Base-by-base conservation (phyloP, 2,113 vertebrate species). In the Nestor notabilis region DNA sequence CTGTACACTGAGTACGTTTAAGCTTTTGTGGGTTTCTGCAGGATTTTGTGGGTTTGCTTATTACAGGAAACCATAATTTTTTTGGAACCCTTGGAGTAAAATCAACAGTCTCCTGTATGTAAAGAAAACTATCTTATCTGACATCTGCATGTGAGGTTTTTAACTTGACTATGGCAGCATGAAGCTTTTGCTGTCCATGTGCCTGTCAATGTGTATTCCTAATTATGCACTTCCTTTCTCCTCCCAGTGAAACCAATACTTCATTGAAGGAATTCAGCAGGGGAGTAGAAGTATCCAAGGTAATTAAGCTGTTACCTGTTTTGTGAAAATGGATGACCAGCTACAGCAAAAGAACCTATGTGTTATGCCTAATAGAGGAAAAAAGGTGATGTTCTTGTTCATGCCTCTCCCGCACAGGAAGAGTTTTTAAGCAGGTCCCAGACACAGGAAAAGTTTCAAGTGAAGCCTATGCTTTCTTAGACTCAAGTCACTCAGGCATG, bases 401-500 rank as follows among this genome's bases (percentile, higher is more conserved):
- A 6, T 70, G 41, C 31, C 13, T 90, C 18, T 74, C 41, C 49
- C 88, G 76, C 63, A 53, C 28, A n/a, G 66, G 52, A 87, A n/a
- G 39, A 72, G 10, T 15, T 43, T 95, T 86, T 69, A 86, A 95
- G 18, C 12, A 27, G 31, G 37, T 78, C 31, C 23, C 49, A 90
- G 76, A 63, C 44, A 69, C 25, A 83, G 31, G 49, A 88, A 77
- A 77, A 70, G 20, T 90, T 93, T 86, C 35, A 80, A 56, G 86
- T 60, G 37, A 13, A 89, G 60, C 23, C 37, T 89, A 23, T 87
- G 19, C 50, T 96, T 89, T 74, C 46, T 89, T 84, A 84, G 63
- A 43, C 60, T 82, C 78, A 92, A 86, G 75, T 90, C 90, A 93
- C 35, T 61, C 76, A 90, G 46, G 88, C 88, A 92, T 94, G 86